Evolutionary conservation across 2,888 invertebrate genomes (phyloP).

Genomic region (Arge pagana): DNA sequence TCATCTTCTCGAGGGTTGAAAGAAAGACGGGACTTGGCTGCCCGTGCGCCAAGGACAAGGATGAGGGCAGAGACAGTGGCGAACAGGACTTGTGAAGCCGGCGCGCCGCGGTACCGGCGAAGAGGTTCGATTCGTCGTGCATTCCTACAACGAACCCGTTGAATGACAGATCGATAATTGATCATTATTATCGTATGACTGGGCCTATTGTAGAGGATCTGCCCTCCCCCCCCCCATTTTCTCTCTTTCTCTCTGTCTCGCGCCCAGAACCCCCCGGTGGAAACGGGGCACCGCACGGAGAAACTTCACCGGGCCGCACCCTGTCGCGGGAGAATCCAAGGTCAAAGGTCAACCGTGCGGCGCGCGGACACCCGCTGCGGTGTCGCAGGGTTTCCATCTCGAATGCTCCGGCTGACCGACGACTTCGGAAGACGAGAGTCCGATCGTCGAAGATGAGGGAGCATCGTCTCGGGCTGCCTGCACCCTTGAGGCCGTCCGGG

Average conservation of each 20-base stretch:
- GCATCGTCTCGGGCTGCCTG: no score
- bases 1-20: no score
- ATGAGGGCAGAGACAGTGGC: background rate
- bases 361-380: constrained; percentile 50
- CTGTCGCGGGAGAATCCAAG: constrained; percentile 44
- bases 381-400: constrained; percentile 40
- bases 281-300: constrained; percentile 29
- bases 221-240: constrained; percentile 31
- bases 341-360: constrained; percentile 46
- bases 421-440: no score
- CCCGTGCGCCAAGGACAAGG: constrained; percentile 1
- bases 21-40: no score
- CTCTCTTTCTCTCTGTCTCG: constrained; percentile 33
- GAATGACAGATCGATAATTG: constrained; percentile 57
- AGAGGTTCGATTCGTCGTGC: constrained; percentile 49
- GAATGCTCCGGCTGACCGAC: no score
- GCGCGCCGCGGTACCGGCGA: constrained; percentile 25
- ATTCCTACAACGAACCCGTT: constrained; percentile 47
- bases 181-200: constrained; percentile 54
- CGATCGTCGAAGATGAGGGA: no score
- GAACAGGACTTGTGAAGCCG: constrained; percentile 2
- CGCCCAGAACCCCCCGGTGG: constrained; percentile 26
- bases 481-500: no score
- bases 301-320: constrained; percentile 45
- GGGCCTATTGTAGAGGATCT: constrained; percentile 44